These are phyloP conservation scores for Scaptodrosophila latifasciaeformis DNA, from an alignment of 2,888 invertebrate genomes.

Conservation along the genomic window DNA sequence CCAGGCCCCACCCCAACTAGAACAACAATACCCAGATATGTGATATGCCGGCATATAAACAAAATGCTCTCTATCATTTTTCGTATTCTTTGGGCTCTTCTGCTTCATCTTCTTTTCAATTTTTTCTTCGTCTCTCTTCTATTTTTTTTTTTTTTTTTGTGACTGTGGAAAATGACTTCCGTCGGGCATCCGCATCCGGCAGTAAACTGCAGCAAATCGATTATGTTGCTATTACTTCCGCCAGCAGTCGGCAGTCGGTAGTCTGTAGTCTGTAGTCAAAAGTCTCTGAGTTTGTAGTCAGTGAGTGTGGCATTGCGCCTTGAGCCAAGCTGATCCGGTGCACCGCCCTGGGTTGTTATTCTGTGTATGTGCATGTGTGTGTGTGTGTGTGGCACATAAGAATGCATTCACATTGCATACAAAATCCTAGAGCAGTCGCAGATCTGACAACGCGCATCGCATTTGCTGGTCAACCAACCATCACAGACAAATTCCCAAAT, in stretches of 20 bases:
- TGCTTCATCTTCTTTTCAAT: too few species aligned
- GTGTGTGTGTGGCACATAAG: not conserved
- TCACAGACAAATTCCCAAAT: conserved; percentile 9
- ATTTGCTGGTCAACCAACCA: conserved; percentile 20
- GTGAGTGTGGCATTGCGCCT: not conserved
- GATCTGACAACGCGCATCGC: conserved; percentile 7
- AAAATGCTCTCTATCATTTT: too few species aligned
- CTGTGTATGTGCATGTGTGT: not conserved
- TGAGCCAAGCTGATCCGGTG: not conserved
- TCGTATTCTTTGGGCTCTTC: too few species aligned
- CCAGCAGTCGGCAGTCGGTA: conserved; percentile 55
- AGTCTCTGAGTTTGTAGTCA: too few species aligned
- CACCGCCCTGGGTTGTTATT: not conserved
- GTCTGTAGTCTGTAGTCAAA: too few species aligned
- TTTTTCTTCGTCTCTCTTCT: too few species aligned
- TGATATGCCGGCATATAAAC: too few species aligned
- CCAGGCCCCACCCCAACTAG: too few species aligned
- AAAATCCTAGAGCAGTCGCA: not conserved
- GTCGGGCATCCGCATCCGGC: conserved; percentile 34
- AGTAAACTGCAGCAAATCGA: conserved; percentile 35
- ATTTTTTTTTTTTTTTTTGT: conserved; percentile 17
- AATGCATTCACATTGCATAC: not conserved
- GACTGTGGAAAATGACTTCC: conserved; percentile 58
- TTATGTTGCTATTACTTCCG: conserved; percentile 68
- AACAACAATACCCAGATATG: too few species aligned